Evolutionary conservation across 2,113 vertebrate species (phyloP), one percentile per base, ranked within the genome.

Genomic region (Oryzias woworae): DNA sequence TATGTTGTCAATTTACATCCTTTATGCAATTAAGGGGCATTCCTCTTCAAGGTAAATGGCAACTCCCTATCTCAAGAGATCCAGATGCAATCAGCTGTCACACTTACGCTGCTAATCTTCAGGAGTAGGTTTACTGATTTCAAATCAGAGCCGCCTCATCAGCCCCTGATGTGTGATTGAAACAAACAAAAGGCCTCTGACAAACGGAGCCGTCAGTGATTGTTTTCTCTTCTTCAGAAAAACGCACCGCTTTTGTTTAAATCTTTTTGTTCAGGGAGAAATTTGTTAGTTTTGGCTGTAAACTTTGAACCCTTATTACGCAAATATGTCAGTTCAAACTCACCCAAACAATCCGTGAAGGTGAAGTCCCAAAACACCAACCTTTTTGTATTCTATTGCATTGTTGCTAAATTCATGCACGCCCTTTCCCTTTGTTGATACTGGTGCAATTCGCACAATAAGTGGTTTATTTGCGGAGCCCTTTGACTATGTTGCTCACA

Each of bases 1-100:
- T 66, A 45, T 45, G 68, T 4, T 15, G 43, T 70, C 65, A 28
- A 46, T 57, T 45, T 14, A 45, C 14, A 14, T 45, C 14, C 15
- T 17, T 14, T 14, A 17, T 17, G 16, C 14, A 17, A 45, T 14
- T 45, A 16, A 14, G 14, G 4, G 14, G 44, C 16, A 17, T 17
- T 16, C 15, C 44, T 17, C 44, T 45, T 45, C 15, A 45, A 45
- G 4, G 4, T 16, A 45, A 45, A 45, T 17, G 10, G 5, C 5
- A 45, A 17, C 44, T 51, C 85, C 68, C 81, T 81, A 80, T 87
- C 69, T 71, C 44, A 75, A 58, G 58, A 69, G 68, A 67, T 17
- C 82, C 79, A 83, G 83, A 89, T 83, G 84, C 74, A 85, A 83
- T 87, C 80, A 85, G 52, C 64, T 22, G 13, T 43, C 70, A 65